A percentile compares a stretch with the other conserved stretches of the same genome.
phyloP scores from a whole-genome alignment of 2,888 invertebrate genomes.

The Choristoneura rosaceana region DNA sequence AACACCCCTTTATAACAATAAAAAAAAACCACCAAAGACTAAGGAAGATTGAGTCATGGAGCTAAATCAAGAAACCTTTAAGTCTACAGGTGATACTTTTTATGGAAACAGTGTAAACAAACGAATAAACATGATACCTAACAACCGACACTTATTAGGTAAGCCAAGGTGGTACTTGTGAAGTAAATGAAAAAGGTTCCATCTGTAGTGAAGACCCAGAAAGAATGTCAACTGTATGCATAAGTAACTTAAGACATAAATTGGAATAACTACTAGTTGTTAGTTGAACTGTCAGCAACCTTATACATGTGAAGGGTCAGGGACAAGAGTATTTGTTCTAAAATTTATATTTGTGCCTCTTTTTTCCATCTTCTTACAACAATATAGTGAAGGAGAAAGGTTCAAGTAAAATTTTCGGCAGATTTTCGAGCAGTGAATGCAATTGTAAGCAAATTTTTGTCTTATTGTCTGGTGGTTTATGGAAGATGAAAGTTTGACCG shows the following conservation, averaged over 20 bases:
- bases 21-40: too few relatives aligned
- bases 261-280: not conserved
- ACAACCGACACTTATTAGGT: conserved; percentile 12
- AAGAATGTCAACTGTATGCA: not conserved
- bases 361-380: not conserved
- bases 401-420: not conserved
- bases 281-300: conserved; percentile 2
- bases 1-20: too few relatives aligned
- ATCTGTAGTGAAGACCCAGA: not conserved
- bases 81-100: not conserved
- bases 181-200: not conserved
- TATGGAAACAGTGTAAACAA: conserved; percentile 1
- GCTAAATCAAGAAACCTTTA: not conserved
- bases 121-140: conserved; percentile 8
- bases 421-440: conserved; percentile 4
- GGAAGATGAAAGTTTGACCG: conserved; percentile 15
- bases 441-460: conserved; percentile 17
- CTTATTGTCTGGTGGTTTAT: conserved; percentile 13
- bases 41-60: not conserved
- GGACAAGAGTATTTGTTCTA: not conserved
- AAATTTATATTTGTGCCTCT: not conserved
- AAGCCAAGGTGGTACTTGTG: not conserved
- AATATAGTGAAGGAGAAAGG: conserved; percentile 8
- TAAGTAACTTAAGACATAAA: not conserved
- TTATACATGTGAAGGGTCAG: conserved; percentile 1